Percentiles rank a stretch among this genome's conserved stretches.
Conservation (phyloP, 1,140 invertebrate genomes). For the Drosophila miranda region DNA sequence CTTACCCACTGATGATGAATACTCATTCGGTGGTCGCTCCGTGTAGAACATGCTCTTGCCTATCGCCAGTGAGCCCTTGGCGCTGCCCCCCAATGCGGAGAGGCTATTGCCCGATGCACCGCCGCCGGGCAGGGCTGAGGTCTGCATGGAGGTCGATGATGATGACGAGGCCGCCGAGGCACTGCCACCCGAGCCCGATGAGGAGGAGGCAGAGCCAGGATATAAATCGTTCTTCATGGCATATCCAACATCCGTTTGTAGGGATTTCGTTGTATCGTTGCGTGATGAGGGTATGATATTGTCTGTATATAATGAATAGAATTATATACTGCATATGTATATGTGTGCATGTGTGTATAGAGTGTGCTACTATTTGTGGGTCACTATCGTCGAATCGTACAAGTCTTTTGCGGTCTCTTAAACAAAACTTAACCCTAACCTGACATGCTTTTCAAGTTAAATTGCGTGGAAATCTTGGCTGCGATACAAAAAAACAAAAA, state of each 20-base stretch:
- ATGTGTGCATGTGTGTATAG: too few relatives aligned
- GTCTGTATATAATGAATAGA: constrained; percentile 44
- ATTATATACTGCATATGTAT: not conserved
- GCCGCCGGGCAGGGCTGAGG: constrained; percentile 54
- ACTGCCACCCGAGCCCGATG: constrained; percentile 40
- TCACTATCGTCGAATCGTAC: constrained; percentile 31
- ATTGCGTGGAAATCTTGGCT: constrained; percentile 79
- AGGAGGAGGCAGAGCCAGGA: constrained; percentile 62
- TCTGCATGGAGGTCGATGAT: constrained; percentile 72
- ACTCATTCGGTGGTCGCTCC: constrained; percentile 81
- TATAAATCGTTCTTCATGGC: constrained; percentile 75
- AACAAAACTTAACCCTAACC: constrained; percentile 56
- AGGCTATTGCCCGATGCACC: constrained; percentile 63
- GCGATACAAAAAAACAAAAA: constrained; percentile 58
- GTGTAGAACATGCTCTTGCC: constrained; percentile 82
- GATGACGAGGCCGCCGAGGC: constrained; percentile 59
- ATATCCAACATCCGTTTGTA: constrained; percentile 77
- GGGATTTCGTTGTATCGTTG: constrained; percentile 76
- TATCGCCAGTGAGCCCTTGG: constrained; percentile 80
- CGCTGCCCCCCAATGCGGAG: constrained; percentile 57
- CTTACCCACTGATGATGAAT: constrained; percentile 64
- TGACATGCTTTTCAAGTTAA: constrained; percentile 76
- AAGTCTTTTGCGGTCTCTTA: constrained; percentile 34
- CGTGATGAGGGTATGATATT: constrained; percentile 77
- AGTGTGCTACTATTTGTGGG: constrained; percentile 5